Evolutionary conservation across 1,140 invertebrate genomes (phyloP).

Genomic region (Atta texana): DNA sequence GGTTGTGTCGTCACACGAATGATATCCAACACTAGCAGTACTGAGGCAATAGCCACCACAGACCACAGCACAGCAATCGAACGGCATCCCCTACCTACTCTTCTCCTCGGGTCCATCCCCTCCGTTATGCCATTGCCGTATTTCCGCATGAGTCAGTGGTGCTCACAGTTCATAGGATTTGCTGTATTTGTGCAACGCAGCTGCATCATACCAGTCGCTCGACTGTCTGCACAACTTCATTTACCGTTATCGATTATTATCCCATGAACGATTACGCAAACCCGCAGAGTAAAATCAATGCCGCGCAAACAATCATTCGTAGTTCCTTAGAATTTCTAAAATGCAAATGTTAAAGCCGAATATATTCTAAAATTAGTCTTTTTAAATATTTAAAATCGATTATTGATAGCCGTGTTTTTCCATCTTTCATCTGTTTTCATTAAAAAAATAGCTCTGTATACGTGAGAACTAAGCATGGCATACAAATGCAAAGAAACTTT

Average conservation of each 20-base stretch:
- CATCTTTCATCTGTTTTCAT: not conserved
- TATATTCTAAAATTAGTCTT: not conserved
- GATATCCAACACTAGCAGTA: not conserved
- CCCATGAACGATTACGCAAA: not conserved
- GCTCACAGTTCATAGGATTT: not conserved
- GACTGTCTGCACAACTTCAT: not conserved
- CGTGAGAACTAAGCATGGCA: not conserved
- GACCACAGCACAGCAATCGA: constrained; percentile 22
- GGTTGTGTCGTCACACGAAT: not conserved
- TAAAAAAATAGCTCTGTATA: not conserved
- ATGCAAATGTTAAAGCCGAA: too few relatives aligned
- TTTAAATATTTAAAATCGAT: not conserved
- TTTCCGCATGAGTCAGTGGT: constrained; percentile 70
- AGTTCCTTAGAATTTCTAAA: not conserved
- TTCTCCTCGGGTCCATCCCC: constrained; percentile 61
- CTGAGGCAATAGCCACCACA: constrained; percentile 40
- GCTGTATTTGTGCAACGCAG: not conserved
- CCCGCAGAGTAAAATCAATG: not conserved
- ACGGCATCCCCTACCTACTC: not conserved
- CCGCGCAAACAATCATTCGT: too few relatives aligned
- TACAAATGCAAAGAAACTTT: not conserved
- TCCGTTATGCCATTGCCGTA: not conserved
- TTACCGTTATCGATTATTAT: constrained; percentile 27
- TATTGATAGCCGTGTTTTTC: not conserved
- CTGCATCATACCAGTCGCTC: not conserved